A percentile compares a stretch with the other conserved stretches of the same genome.
phyloP scores from a whole-genome alignment of 2,888 invertebrate species.

The Uropetala carovei region DNA sequence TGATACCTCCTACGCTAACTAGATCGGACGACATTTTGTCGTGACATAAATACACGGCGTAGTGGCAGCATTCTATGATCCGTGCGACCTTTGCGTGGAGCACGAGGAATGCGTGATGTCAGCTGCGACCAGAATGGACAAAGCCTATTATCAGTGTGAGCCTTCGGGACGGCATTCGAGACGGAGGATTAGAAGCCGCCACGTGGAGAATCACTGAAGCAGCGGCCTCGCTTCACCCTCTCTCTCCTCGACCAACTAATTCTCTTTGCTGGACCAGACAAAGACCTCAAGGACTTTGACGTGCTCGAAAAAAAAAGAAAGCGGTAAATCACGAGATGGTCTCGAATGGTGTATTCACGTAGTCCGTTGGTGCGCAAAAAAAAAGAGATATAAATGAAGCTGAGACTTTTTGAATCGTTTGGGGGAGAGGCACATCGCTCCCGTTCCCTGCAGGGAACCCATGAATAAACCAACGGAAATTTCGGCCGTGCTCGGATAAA shows the following conservation, averaged over 20 bases:
- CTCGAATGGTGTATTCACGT: not conserved
- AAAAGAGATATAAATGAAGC: not conserved
- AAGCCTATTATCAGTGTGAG: conserved; percentile 51
- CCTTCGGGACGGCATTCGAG: not conserved
- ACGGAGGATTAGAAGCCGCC: conserved; percentile 19
- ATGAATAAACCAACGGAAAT: not conserved
- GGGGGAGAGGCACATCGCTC: not conserved
- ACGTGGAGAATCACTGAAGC: not conserved
- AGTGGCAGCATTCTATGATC: not conserved
- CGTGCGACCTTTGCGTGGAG: not conserved
- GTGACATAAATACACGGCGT: not conserved
- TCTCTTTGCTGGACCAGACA: conserved; percentile 18
- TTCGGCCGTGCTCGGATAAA: not conserved
- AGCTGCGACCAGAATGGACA: conserved; percentile 17
- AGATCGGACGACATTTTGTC: not conserved
- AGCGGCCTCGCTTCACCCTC: no score
- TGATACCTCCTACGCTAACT: no score
- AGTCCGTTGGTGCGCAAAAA: not conserved
- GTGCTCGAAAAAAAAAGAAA: not conserved
- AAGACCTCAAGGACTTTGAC: conserved; percentile 23
- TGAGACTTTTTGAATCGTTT: not conserved
- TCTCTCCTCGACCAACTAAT: not conserved
- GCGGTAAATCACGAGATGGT: not conserved
- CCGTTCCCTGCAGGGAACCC: not conserved
- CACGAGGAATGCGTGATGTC: conserved; percentile 8